A percentile compares a stretch with the other conserved stretches of the same genome.
Conservation (phyloP, 2,888 invertebrate species). For the Tineola bisselliella region DNA sequence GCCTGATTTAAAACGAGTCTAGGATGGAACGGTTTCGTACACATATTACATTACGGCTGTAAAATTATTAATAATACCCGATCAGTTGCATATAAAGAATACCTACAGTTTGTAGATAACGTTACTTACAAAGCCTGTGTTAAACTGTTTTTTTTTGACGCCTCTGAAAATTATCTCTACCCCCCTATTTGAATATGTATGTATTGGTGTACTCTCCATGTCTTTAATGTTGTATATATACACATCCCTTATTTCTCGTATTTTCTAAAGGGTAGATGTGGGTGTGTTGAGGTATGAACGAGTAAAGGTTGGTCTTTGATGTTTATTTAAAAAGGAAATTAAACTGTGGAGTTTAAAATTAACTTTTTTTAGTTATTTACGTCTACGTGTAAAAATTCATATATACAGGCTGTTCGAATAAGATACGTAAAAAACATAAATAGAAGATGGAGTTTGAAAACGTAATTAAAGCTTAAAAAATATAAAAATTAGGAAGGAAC, state of each 20-base stretch:
- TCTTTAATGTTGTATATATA: neutral
- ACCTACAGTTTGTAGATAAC: too few species aligned
- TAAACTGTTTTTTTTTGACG: too few species aligned
- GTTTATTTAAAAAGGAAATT: conserved; percentile 6
- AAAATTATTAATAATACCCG: too few species aligned
- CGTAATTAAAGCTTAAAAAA: too few species aligned
- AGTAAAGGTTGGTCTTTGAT: neutral
- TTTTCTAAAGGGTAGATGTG: neutral
- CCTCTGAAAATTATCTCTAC: neutral
- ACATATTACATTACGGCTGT: too few species aligned
- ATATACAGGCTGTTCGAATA: too few species aligned
- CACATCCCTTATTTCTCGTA: neutral
- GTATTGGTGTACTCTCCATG: neutral
- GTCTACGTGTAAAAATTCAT: neutral
- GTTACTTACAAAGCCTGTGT: too few species aligned
- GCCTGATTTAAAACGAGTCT: too few species aligned
- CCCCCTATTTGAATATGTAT: neutral
- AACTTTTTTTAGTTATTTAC: neutral
- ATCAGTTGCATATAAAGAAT: too few species aligned
- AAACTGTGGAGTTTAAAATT: neutral
- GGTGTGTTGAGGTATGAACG: neutral
- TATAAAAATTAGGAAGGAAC: neutral
- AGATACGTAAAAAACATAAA: too few species aligned
- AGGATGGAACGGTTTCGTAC: too few species aligned
- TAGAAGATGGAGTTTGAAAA: too few species aligned